phyloP scores from a whole-genome alignment of 2,113 vertebrate species.

The Pedetes capensis region DNA sequence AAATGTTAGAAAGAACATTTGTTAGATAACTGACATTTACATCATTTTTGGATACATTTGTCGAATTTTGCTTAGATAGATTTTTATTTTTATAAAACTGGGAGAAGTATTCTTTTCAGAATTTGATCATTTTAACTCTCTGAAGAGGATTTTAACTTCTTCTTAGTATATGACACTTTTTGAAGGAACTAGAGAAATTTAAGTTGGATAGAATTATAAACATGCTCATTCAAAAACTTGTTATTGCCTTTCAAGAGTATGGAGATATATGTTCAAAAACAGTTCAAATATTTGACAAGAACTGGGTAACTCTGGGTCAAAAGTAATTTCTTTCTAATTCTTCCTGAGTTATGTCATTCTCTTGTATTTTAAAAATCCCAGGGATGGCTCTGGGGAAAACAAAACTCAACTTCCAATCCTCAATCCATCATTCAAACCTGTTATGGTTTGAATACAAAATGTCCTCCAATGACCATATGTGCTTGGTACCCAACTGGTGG shows the following conservation, averaged over 20 bases:
- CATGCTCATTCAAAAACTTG: not conserved
- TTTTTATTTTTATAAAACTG: not conserved
- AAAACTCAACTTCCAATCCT: not conserved
- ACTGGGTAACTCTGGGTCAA: not conserved
- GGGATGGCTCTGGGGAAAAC: not conserved
- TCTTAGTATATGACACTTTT: not conserved
- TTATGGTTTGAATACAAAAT: too few species aligned
- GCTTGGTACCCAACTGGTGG: too few species aligned
- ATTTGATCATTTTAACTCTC: slow-evolving; percentile 1
- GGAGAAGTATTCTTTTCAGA: not conserved
- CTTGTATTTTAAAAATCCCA: not conserved
- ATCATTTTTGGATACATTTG: not conserved
- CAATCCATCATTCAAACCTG: not conserved
- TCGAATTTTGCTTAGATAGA: not conserved
- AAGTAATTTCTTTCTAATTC: not conserved
- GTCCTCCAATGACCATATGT: too few species aligned
- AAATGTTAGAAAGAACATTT: not conserved
- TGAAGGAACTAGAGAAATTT: not conserved
- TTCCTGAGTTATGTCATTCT: not conserved
- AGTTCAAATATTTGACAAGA: slow-evolving; percentile 7
- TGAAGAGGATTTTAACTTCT: not conserved
- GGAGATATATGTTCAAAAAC: not conserved
- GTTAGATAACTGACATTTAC: not conserved
- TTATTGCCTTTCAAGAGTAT: not conserved
- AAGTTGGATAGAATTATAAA: not conserved